A percentile compares a stretch with the other conserved stretches of the same genome.
phyloP scores from a whole-genome alignment of 2,797 vertebrate genomes.

The Macropus fuliginosus region DNA sequence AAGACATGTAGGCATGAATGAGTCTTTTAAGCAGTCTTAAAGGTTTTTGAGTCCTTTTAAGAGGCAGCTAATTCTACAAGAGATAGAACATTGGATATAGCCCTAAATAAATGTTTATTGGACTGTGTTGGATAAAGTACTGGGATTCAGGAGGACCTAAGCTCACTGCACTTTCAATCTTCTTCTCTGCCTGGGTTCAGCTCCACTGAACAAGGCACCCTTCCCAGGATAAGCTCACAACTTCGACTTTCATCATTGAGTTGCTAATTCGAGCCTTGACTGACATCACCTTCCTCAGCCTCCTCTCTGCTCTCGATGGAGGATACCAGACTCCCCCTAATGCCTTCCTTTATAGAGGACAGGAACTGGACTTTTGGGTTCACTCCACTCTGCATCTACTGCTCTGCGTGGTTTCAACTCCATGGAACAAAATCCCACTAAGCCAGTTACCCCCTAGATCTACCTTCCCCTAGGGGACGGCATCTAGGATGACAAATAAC shows the following conservation, averaged over 20 bases:
- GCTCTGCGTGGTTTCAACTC: background rate
- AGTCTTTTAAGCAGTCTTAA: background rate
- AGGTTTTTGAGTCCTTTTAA: background rate
- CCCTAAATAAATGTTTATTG: background rate
- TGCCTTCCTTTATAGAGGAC: background rate
- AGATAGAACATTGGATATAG: background rate
- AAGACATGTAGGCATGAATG: background rate
- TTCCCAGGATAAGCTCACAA: background rate
- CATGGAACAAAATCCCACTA: background rate
- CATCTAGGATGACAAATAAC: background rate
- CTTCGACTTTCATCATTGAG: background rate
- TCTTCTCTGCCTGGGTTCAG: background rate
- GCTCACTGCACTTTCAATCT: background rate
- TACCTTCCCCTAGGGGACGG: background rate
- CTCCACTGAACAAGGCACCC: background rate
- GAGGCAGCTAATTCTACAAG: background rate
- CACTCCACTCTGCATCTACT: background rate
- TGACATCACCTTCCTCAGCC: background rate
- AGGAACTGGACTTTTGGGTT: background rate
- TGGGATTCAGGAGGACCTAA: background rate
- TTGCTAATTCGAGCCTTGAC: background rate
- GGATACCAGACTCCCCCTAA: background rate
- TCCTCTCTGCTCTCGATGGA: background rate
- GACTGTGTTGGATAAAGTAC: background rate
- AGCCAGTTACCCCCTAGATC: background rate